phyloP scores from a whole-genome alignment of 2,888 invertebrate species.

The Halictus ligatus region DNA sequence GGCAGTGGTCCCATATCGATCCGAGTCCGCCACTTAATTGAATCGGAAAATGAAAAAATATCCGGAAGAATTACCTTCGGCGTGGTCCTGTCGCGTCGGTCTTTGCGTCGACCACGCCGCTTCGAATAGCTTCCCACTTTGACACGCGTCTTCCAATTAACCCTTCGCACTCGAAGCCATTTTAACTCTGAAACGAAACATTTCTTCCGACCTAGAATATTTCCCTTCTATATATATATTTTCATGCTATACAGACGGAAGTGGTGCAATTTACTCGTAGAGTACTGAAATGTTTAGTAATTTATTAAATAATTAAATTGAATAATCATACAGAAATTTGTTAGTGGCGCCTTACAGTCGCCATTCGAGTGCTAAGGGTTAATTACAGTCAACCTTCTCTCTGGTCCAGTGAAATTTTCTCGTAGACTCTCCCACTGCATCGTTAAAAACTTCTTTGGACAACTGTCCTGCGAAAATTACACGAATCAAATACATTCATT shows the following conservation, averaged over 20 bases:
- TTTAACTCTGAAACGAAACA: too few relatives aligned
- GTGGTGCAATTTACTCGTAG: too few relatives aligned
- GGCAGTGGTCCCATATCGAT: constrained; percentile 48
- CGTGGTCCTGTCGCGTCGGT: neutral
- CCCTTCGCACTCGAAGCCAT: too few relatives aligned
- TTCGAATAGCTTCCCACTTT: neutral
- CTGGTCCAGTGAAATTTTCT: neutral
- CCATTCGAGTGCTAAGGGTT: too few relatives aligned
- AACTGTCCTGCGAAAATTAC: neutral
- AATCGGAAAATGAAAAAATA: constrained; percentile 29
- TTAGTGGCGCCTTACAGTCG: too few relatives aligned
- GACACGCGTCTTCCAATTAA: neutral
- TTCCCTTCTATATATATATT: too few relatives aligned
- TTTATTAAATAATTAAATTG: too few relatives aligned
- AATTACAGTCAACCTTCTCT: neutral
- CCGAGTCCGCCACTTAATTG: constrained; percentile 29
- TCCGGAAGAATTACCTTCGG: constrained; percentile 9
- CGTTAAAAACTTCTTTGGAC: neutral
- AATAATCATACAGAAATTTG: too few relatives aligned
- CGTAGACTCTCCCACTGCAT: neutral
- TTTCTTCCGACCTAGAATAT: too few relatives aligned
- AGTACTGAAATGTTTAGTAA: too few relatives aligned
- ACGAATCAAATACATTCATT: neutral
- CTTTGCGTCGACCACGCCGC: neutral
- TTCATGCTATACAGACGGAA: too few relatives aligned